A percentile compares a stretch with the other conserved stretches of the same genome.
phyloP scores from a whole-genome alignment of 2,797 vertebrate genomes.

The Benthosema pterotum region DNA sequence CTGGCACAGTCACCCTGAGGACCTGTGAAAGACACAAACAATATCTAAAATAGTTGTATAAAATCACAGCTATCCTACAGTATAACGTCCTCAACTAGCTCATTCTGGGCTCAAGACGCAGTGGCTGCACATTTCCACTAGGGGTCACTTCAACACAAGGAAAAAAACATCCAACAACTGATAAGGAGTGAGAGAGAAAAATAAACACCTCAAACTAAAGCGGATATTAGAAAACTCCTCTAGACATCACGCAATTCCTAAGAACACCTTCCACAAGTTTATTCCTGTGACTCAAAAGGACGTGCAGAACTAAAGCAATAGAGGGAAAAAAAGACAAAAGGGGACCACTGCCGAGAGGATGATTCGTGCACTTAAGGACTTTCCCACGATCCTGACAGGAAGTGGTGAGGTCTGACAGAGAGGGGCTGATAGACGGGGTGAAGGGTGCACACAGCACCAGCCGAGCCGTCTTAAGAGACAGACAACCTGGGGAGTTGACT shows the following conservation, averaged over 20 bases:
- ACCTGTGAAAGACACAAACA: constrained; percentile 70
- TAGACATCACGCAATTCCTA: too few species aligned
- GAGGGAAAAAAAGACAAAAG: background rate
- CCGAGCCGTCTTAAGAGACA: constrained; percentile 29
- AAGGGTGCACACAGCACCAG: constrained; percentile 15
- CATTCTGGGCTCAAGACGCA: constrained; percentile 30
- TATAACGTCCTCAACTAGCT: background rate
- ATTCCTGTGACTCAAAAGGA: constrained; percentile 23
- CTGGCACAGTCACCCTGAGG: constrained; percentile 79
- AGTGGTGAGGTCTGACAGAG: constrained; percentile 43
- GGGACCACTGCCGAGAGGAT: constrained; percentile 15
- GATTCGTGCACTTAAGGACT: constrained; percentile 39
- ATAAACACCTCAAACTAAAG: background rate
- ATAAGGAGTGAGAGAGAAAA: background rate
- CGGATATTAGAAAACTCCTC: background rate
- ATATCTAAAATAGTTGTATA: constrained; percentile 3
- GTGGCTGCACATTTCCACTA: constrained; percentile 60
- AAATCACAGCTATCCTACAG: background rate
- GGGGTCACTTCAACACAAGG: constrained; percentile 65
- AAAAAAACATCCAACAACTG: constrained; percentile 30
- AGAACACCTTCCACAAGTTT: constrained; percentile 33
- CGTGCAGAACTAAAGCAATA: background rate
- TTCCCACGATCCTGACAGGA: constrained; percentile 77
- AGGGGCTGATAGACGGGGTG: constrained; percentile 9
- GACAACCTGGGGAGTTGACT: constrained; percentile 26